Evolutionary conservation across 2,113 vertebrate genomes (phyloP), one percentile per base, ranked within the genome.

Genomic region (Syngnathoides biaculeatus): DNA sequence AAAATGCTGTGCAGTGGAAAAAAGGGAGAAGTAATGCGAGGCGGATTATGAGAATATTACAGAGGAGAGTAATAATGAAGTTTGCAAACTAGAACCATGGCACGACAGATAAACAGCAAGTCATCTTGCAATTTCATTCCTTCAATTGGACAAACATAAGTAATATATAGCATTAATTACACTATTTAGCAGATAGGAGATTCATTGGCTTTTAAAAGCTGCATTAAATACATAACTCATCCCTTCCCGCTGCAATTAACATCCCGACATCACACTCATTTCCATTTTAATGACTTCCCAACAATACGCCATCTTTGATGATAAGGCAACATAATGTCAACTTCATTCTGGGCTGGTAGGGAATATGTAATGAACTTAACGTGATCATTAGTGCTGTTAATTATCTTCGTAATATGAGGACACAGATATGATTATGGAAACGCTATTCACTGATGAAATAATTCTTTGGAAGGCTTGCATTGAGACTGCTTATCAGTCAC

Each of bases 211-310:
- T 92, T 91, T 93, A 92, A 95, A 92, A 90, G 90, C 92, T 93
- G 91, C 94, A 95, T 95, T 95, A 94, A 95, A 94, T 95, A 94
- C 93, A 93, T 90, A 92, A 94, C 92, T 87, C 94, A 95, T 93
- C 93, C 92, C 92, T 94, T 93, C 94, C 92, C 87, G 91, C 93
- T 93, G 94, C 93, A 95, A 96, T 95, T 94, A 96, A 94, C 94
- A 91, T 89, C 93, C 94, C 91, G 95, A 94, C 93, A 91, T 90
- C 94, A 94, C 92, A 93, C 94, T 98, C 95, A 98, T 98, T 98
- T 97, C 95, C 95, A 98, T 98, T 97, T 98, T 98, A 98, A 98
- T 98, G 96, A 96, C 95, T 95, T 97, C 92, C 94, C 93, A 93
- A 93, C 94, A 95, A 97, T 94, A 93, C 92, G 93, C 92, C 93